Conservation (phyloP, 2,797 vertebrate genomes). For the Pyrocephalus nanus region DNA sequence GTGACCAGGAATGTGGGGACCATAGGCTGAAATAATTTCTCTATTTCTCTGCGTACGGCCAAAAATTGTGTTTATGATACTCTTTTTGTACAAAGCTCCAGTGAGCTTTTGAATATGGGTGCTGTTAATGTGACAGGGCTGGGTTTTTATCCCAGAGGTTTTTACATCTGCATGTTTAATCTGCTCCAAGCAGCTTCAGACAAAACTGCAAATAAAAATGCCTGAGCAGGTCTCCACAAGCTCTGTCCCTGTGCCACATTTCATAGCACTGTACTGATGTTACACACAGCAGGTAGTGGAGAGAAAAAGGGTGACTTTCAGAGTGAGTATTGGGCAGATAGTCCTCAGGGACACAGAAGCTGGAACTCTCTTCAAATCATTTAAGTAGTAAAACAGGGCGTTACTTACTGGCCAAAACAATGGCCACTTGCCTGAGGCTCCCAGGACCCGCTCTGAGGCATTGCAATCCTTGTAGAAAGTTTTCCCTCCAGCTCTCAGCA, state of each 20-base stretch:
- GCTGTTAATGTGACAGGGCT: not conserved
- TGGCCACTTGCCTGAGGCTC: not conserved
- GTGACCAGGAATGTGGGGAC: not conserved
- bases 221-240: not conserved
- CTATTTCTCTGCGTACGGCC: not conserved
- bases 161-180: not conserved
- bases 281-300: not conserved
- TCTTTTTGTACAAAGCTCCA: not conserved
- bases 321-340: not conserved
- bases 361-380: not conserved
- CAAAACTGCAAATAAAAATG: not conserved
- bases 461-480: not conserved
- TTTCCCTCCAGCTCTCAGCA: not conserved
- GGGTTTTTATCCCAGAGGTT: not conserved
- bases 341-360: not conserved
- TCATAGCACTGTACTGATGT: not conserved
- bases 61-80: not conserved
- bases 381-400: not conserved
- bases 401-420: not conserved
- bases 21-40: not conserved
- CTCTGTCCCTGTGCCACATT: not conserved
- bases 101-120: not conserved
- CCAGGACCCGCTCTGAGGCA: not conserved
- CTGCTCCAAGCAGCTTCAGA: conserved; percentile 5
- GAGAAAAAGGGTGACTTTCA: not conserved